Evolutionary conservation across 2,888 invertebrate species (phyloP), one percentile per base, ranked within the genome.

Genomic region (Quadroppia sp.): DNA sequence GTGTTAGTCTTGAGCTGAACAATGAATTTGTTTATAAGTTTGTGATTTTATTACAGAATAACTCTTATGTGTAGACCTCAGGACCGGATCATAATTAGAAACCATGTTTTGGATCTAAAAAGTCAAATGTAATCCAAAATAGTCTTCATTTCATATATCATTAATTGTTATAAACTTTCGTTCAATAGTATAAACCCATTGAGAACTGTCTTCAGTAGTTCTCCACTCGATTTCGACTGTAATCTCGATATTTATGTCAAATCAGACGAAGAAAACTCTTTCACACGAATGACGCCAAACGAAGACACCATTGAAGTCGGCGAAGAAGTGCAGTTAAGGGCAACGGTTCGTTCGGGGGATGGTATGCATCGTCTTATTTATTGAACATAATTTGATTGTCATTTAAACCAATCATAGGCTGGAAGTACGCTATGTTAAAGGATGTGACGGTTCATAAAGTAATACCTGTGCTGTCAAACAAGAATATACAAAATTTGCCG

Each of bases 31-130:
- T 9, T 9, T 9, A n/a, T 48, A 4, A 15, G 20, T 9, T 48
- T 15, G 15, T 48, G 15, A 7, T 36, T 36, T 4, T 7, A 36
- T 36, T 36, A 28, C 32, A 67, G 80, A 36, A 78, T 81, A 11
- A 78, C 79, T 73, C 77, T 81, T 72, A 77, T 79, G 76, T 81
- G 81, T 74, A 78, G 78, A 45, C 81, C 80, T 1, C 80, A 81
- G 73, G 81, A 80, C 48, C 76, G 79, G 42, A 77, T 77, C 13
- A 76, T 78, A 1, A 74, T 77, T 0, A 78, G 77, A 7, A 79
- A 77, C 64, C 78, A 79, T 50, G 77, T 77, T n/a, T 72, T 80
- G 42, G 79, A 79, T 56, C 77, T 80, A 20, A 74, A 77, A 25
- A 77, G 78, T 42, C 77, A 78, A 50, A 74, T 77, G 80, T 80